These are phyloP conservation scores for Metallyticus violacea DNA, from an alignment of 2,888 invertebrate species.

Conservation along the genomic window DNA sequence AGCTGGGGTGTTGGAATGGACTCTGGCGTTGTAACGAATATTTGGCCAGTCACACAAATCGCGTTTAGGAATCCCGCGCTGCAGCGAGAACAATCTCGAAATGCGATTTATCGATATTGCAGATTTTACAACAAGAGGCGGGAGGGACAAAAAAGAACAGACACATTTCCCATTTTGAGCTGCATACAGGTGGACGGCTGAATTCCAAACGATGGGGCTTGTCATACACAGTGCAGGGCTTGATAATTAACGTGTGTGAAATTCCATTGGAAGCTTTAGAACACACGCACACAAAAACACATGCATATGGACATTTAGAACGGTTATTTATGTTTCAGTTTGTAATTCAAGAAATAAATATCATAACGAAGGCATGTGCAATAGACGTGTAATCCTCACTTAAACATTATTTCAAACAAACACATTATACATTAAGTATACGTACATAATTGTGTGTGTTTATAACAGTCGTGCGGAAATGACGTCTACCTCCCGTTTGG, in stretches of 20 bases:
- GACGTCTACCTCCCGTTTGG: too few relatives aligned
- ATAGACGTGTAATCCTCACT: too few relatives aligned
- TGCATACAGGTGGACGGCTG: not conserved
- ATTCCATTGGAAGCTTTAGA: not conserved
- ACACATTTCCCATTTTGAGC: not conserved
- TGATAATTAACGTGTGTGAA: slow-evolving; percentile 4
- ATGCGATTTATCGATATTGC: not conserved
- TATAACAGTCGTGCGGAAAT: too few relatives aligned
- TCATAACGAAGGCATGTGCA: too few relatives aligned
- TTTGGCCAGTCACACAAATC: not conserved
- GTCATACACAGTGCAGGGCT: not conserved
- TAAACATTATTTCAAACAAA: too few relatives aligned
- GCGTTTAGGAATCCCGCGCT: not conserved
- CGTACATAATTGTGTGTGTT: too few relatives aligned
- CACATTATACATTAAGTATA: too few relatives aligned
- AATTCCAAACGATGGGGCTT: not conserved
- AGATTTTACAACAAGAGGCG: not conserved
- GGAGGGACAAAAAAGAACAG: not conserved
- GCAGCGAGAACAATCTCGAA: not conserved
- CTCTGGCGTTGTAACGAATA: not conserved
- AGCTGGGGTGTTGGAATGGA: not conserved
- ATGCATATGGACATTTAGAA: too few relatives aligned
- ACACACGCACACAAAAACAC: too few relatives aligned
- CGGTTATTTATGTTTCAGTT: too few relatives aligned
- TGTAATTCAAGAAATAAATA: too few relatives aligned